Base-by-base conservation (phyloP, 2,888 invertebrate species). In the Caenorhabditis sp. region DNA sequence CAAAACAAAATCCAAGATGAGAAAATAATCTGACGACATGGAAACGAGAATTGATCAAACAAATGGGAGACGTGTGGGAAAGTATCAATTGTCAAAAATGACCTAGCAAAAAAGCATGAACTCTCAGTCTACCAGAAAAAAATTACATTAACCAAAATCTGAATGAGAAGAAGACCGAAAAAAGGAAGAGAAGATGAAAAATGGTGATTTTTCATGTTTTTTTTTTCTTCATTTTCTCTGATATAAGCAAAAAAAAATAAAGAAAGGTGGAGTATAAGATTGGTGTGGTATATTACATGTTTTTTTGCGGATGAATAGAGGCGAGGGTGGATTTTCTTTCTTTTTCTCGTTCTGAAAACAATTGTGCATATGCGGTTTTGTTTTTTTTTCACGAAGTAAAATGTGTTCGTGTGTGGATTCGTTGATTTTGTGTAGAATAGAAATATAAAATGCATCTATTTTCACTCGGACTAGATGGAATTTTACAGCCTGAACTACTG, bases 21-120 rank as follows among this genome's bases (percentile, higher is more conserved):
- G 31, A 50, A 50, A 19, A 50, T 50, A 50, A 50, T 19, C 50
- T 50, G 50, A 50, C 50, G n/a, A 23, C 51, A 51, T 23, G 23
- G 19, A 50, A 50, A 51, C 51, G 23, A 51, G 21, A 51, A 51
- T 6, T 51, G 21, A 51, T 55, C 23, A 55, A 55, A 55, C 21
- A 55, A 23, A 26, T 55, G 55, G 8, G 24, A 72, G 63, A 72
- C 57, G 58, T 67, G 72, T 72, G 72, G 72, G 72, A 72, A 67
- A 67, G 72, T 72, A 72, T 72, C 72, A 67, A 54, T 54, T 72
- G 72, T 54, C 71, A 49, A 67, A 55, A 55, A 24, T 43, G 43
- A 43, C 43, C 43, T 6, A 17, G 43, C 43, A 43, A 43, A 43
- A 3, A 31, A 31, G 31, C 31, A 31, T 31, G 31, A 31, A 31